These are phyloP conservation scores for Mesoclemmys tuberculata DNA, from an alignment of 2,113 vertebrate genomes.

Conservation along the genomic window DNA sequence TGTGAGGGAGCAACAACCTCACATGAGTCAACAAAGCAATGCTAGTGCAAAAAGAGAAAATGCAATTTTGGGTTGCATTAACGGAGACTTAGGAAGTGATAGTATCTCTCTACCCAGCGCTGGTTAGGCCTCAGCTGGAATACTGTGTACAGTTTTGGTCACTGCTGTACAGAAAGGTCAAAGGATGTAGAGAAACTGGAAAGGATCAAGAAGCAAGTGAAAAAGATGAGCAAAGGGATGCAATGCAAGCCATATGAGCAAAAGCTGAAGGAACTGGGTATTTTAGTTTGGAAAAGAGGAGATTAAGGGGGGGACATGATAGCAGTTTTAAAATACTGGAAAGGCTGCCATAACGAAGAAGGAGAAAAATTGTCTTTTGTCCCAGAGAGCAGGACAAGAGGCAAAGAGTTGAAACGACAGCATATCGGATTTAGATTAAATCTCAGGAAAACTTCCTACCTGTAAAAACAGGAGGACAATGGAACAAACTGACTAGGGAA, in stretches of 20 bases:
- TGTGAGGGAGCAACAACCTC: neutral
- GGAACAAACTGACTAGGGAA: neutral
- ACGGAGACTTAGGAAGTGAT: neutral
- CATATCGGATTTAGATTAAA: neutral
- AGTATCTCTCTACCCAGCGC: neutral
- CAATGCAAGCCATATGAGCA: neutral
- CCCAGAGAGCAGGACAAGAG: neutral
- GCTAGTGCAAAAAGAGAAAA: neutral
- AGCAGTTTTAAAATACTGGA: neutral
- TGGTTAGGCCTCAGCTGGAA: neutral
- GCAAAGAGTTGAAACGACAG: neutral
- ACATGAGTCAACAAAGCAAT: neutral
- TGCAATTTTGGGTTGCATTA: neutral
- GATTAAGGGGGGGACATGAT: neutral
- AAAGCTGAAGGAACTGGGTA: neutral
- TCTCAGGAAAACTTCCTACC: neutral
- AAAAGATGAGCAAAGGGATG: neutral
- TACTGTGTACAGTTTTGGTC: neutral
- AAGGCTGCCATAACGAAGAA: neutral
- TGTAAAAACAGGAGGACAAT: neutral
- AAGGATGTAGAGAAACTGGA: no score
- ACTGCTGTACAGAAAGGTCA: no score
- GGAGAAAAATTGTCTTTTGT: neutral
- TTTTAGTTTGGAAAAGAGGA: neutral
- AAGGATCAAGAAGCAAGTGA: neutral